A percentile compares a stretch with the other conserved stretches of the same genome.
These are phyloP conservation scores for Montipora capricornis DNA, from an alignment of 64 coral and sea anemone species.

Conservation along the genomic window DNA sequence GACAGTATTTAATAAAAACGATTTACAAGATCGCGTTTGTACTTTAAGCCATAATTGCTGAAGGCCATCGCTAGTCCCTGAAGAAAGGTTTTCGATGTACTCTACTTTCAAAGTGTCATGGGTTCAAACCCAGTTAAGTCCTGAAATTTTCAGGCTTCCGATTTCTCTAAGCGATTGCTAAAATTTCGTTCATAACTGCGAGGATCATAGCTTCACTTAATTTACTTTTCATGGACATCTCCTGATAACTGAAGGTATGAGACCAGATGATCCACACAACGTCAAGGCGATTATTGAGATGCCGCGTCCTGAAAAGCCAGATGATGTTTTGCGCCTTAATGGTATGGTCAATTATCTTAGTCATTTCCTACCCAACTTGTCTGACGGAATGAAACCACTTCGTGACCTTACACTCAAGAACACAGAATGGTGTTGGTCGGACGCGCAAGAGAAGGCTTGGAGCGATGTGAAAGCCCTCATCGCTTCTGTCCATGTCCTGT, in stretches of 20 bases:
- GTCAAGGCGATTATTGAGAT: background rate
- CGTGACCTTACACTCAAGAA: background rate
- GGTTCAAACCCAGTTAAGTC: slow-evolving; percentile 1
- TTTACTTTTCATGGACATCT: slow-evolving; percentile 7
- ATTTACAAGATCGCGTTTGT: too few species aligned
- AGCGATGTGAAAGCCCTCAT: too few species aligned
- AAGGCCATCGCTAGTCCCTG: too few species aligned
- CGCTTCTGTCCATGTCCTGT: too few species aligned
- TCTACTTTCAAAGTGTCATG: background rate
- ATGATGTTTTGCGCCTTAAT: background rate
- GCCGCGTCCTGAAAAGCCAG: background rate
- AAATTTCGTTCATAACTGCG: too few species aligned
- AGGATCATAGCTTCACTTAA: too few species aligned
- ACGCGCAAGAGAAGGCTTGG: background rate
- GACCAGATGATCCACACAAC: background rate
- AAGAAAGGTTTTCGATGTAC: too few species aligned
- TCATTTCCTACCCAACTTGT: background rate
- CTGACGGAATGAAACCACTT: slow-evolving; percentile 1
- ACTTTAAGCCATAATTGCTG: too few species aligned
- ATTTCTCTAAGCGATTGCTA: too few species aligned
- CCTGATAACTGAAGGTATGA: background rate
- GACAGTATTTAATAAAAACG: too few species aligned
- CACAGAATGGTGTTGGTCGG: background rate
- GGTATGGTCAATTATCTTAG: slow-evolving; percentile 9
- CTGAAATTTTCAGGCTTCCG: too few species aligned